Base-by-base conservation (phyloP, 1,140 invertebrate species). In the Brachionus sp. region DNA sequence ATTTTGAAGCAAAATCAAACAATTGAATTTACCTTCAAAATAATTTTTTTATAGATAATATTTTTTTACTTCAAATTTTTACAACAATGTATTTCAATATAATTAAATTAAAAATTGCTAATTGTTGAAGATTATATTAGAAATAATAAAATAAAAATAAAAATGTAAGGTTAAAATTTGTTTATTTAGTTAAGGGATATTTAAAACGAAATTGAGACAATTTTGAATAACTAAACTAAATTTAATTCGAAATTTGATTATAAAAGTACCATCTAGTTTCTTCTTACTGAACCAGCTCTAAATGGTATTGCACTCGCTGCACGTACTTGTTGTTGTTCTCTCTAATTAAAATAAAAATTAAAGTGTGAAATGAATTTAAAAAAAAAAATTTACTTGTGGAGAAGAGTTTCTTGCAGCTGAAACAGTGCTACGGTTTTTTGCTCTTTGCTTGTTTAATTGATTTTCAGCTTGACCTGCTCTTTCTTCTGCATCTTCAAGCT, bases 401-500 rank as follows among this genome's bases (percentile, higher is more conserved):
- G 77, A 80, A 12, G 46, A 29, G 13, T n/a, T 25, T 42, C 77
- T 57, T 6, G 9, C 77, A 44, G 35, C 35, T 13, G 77, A 80
- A 6, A 80, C 77, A 29, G 93, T 93, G 90, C 95, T 95, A 90
- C 95, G 95, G 86, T 91, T 92, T 92, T 97, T 98, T 88, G 96
- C 95, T 87, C 97, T 94, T 92, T 98, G 94, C 92, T 98, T 98
- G 90, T 94, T 93, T 88, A 99, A 94, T 85, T 95, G 94, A 90
- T 97, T 95, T 90, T 99, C 97, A 86, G 97, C 95, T 87, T 96
- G 92, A 90, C 99, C 96, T 86, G 95, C 95, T 86, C 96, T 93
- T 90, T 98, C 97, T 90, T 99, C 97, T 77, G 97, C 95, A 90
- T 99, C 97, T 90, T 99, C 82, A 1, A 83, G 33, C 23, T 83